Percentiles rank a stretch among this genome's conserved stretches.
phyloP scores from a whole-genome alignment of 2,888 invertebrate species.

The Sesia apiformis region DNA sequence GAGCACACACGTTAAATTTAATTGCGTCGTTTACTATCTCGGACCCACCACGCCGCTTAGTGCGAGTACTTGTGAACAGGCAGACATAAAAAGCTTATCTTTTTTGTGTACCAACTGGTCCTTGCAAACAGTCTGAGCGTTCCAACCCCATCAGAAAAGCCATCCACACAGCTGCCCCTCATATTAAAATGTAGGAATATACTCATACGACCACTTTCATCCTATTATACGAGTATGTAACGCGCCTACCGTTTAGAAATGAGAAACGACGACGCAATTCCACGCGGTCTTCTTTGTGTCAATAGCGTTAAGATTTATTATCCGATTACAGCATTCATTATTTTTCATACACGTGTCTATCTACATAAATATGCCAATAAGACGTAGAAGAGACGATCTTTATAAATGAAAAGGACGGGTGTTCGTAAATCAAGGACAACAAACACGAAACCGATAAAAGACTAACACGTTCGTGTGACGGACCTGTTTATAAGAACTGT shows the following conservation, averaged over 20 bases:
- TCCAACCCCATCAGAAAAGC: conserved; percentile 1
- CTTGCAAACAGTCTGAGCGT: conserved; percentile 1
- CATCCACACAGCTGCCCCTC: neutral
- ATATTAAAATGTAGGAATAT: no score
- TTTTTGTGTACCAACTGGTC: conserved; percentile 2
- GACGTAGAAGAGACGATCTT: neutral
- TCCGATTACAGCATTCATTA: neutral
- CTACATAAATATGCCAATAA: neutral
- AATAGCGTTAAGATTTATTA: neutral
- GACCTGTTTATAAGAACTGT: no score
- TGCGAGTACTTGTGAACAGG: no score
- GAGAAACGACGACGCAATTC: neutral
- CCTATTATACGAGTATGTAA: no score
- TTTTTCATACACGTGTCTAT: neutral
- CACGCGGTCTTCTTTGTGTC: neutral
- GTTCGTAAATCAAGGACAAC: neutral
- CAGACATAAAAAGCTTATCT: neutral
- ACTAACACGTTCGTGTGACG: no score
- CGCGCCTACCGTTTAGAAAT: no score
- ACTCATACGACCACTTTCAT: no score
- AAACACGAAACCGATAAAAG: neutral
- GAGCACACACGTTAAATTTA: no score
- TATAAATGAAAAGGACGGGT: neutral
- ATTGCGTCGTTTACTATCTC: no score
- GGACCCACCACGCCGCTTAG: no score